phyloP scores from a whole-genome alignment of 2,113 vertebrate species.

The Sialia sialis region DNA sequence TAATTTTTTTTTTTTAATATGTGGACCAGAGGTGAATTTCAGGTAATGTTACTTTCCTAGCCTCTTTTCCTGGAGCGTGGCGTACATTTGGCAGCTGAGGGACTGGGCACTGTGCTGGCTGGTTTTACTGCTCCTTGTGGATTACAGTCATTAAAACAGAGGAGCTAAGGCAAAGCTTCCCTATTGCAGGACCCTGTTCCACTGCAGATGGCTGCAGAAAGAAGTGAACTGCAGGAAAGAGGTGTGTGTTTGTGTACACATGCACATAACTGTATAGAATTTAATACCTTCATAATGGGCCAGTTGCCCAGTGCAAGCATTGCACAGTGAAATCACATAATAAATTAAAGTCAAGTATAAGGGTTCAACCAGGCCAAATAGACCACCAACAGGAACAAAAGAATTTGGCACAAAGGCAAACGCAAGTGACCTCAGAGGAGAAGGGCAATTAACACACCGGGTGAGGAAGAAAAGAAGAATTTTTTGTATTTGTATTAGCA shows the following conservation, averaged over 20 bases:
- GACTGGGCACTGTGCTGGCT: not conserved
- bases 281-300: not conserved
- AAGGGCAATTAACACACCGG: slow-evolving; percentile 4
- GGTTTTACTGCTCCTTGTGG: slow-evolving; percentile 44
- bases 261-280: not conserved
- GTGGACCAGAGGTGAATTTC: not conserved
- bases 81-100: slow-evolving; percentile 26
- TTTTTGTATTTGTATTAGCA: not conserved
- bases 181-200: not conserved
- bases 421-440: not conserved
- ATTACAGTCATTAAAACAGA: slow-evolving; percentile 25
- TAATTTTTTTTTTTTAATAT: not conserved
- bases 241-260: not conserved
- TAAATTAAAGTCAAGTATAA: slow-evolving; percentile 7
- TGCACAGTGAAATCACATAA: slow-evolving; percentile 12
- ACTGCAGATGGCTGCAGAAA: slow-evolving; percentile 26
- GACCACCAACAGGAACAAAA: slow-evolving; percentile 37
- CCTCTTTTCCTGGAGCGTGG: not conserved
- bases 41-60: slow-evolving; percentile 6
- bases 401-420: slow-evolving; percentile 37
- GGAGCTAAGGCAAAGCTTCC: slow-evolving; percentile 31
- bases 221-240: not conserved
- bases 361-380: slow-evolving; percentile 6
- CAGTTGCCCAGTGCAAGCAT: not conserved
- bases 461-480: slow-evolving; percentile 4